Conservation (phyloP, 35 echinoderm and acorn worm genomes). For the Nesometra sesokonis region DNA sequence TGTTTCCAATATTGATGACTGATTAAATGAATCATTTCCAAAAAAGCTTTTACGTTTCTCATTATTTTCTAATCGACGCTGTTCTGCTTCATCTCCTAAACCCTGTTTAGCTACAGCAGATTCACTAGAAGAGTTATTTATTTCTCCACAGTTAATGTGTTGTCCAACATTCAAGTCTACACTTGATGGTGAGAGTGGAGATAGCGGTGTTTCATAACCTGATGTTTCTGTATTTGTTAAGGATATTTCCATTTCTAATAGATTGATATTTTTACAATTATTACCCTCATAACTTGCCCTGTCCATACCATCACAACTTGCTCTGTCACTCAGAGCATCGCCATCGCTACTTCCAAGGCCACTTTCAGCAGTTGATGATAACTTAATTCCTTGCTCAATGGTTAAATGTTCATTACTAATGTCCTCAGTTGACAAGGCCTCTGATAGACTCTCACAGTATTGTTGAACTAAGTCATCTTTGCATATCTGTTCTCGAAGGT, state of each 20-base stretch:
- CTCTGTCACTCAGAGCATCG: neutral
- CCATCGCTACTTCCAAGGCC: neutral
- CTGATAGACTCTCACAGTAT: neutral
- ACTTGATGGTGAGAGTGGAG: neutral
- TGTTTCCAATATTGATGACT: neutral
- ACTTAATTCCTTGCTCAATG: neutral
- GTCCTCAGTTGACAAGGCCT: neutral
- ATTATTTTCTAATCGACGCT: neutral
- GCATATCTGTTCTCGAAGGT: neutral
- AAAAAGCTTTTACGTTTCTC: slow-evolving; percentile 27
- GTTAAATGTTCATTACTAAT: neutral
- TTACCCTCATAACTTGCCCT: neutral
- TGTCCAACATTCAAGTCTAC: neutral
- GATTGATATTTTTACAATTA: neutral
- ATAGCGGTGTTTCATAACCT: neutral
- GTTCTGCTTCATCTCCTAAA: neutral
- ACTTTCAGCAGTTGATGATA: neutral
- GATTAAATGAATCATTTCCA: slow-evolving; percentile 4
- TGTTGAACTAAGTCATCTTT: neutral
- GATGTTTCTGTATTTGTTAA: neutral
- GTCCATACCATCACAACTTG: neutral
- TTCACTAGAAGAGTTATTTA: neutral
- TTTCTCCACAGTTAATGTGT: no score
- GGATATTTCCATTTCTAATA: neutral
- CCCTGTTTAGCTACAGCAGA: neutral